Base-by-base conservation (phyloP, 2,888 invertebrate species). In the Chrysina gloriosa region DNA sequence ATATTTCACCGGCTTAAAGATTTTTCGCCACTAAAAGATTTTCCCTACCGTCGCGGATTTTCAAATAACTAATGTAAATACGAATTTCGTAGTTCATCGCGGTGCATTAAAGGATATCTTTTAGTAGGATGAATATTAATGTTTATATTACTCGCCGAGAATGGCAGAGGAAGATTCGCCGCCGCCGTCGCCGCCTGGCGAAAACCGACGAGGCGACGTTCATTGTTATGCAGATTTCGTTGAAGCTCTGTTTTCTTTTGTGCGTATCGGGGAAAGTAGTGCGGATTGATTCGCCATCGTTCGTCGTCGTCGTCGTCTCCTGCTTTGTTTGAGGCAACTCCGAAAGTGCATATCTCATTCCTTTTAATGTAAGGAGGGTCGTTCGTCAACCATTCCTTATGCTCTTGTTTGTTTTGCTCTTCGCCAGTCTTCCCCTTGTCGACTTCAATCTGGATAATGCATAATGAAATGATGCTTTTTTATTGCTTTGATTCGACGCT, bases 61-160 rank as follows among this genome's bases (percentile, higher is more conserved):
- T 71, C 73, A 76, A 75, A 78, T 78, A 79, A 78, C 76, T 77
- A 78, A 79, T 78, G 79, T 79, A 79, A 79, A 79, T 78, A 78
- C 73, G 77, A 77, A 78, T 78, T 78, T 75, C 72, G 76, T 72
- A 75, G 77, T 77, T 74, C 70, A 19, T 52, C 31, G 16, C 29
- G 19, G 21, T 19, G 52, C 52, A 31, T 34, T 52, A 52, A 52
- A 31, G 25, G 52, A 19, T 29, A 52, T 52, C 52, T 52, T 52
- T 52, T 52, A 52, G 52, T 52, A 25, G 52, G 31, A 52, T 52
- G 52, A 52, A 52, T 52, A 52, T 52, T 52, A 52, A 52, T 52
- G 52, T 52, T 52, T 52, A 29, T 52, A 52, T 52, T 52, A 52
- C 52, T 31, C 16, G 52, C 14, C 14, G 31, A 16, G 31, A 29